A percentile compares a stretch with the other conserved stretches of the same genome.
phyloP scores from a whole-genome alignment of 2,113 vertebrate species.

The Cavia aperea region DNA sequence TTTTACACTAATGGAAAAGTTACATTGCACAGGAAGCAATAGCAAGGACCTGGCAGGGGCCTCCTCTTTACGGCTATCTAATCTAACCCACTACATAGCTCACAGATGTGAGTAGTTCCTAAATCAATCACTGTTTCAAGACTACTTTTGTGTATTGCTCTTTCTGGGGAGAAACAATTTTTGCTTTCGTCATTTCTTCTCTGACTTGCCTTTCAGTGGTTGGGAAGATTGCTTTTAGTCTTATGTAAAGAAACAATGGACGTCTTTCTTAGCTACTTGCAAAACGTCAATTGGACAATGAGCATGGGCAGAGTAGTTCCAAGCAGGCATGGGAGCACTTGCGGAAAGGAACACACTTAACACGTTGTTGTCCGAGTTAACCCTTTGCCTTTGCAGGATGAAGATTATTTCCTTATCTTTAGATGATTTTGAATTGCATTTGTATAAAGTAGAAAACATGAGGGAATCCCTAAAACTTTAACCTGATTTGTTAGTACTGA shows the following conservation, averaged over 20 bases:
- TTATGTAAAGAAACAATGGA: slow-evolving; percentile 74
- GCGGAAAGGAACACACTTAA: slow-evolving; percentile 73
- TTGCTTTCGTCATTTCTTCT: slow-evolving; percentile 60
- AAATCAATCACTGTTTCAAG: neutral
- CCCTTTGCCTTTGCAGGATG: slow-evolving; percentile 62
- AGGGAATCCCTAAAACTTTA: neutral
- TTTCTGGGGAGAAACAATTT: neutral
- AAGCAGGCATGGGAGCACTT: slow-evolving; percentile 72
- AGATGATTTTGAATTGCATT: slow-evolving; percentile 11
- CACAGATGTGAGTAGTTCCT: neutral
- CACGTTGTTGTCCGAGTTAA: slow-evolving; percentile 73
- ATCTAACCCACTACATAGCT: neutral
- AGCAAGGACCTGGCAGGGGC: neutral
- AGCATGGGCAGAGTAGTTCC: slow-evolving; percentile 69
- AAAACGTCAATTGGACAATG: slow-evolving; percentile 77
- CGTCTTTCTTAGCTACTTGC: slow-evolving; percentile 76
- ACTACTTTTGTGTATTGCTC: neutral
- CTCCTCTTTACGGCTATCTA: neutral
- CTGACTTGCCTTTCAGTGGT: slow-evolving; percentile 62
- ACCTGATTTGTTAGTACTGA: neutral
- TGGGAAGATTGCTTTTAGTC: slow-evolving; percentile 72
- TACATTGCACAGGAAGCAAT: neutral
- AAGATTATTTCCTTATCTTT: slow-evolving; percentile 55
- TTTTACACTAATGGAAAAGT: neutral
- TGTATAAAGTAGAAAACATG: slow-evolving; percentile 22